Conservation (phyloP, 2,797 vertebrate species). For the Heteromormyrus szaboi region DNA sequence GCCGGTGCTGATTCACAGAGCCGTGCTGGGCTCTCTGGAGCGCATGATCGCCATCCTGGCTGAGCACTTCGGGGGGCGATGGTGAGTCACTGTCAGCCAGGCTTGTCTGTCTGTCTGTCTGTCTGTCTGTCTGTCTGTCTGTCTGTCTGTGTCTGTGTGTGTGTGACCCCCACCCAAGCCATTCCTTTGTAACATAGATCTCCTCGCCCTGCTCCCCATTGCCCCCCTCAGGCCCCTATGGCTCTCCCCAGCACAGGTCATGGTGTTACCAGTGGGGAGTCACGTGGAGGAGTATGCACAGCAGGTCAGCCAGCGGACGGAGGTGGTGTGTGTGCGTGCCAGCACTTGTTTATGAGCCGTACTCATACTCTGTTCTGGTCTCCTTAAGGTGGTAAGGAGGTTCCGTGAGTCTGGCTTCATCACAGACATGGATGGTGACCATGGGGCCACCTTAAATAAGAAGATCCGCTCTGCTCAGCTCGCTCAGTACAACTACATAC, state of each 20-base stretch:
- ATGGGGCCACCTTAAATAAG: conserved; percentile 70
- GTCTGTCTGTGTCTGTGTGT: too few relatives aligned
- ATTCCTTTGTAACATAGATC: not conserved
- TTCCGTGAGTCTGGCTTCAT: conserved; percentile 68
- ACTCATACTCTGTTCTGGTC: not conserved
- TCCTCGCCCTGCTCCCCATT: not conserved
- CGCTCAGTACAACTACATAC: conserved; percentile 85
- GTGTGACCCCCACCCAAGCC: not conserved
- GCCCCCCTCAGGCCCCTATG: conserved; percentile 73
- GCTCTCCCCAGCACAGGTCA: conserved; percentile 80
- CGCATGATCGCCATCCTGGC: conserved; percentile 83
- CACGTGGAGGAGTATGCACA: conserved; percentile 65
- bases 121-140: not conserved
- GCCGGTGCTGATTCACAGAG: conserved; percentile 86
- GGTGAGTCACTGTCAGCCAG: conserved; percentile 55
- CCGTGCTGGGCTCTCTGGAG: conserved; percentile 83
- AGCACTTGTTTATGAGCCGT: not conserved
- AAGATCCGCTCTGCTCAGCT: conserved; percentile 82
- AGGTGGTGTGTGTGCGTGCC: not conserved
- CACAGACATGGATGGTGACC: conserved; percentile 62
- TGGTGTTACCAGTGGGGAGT: conserved; percentile 74
- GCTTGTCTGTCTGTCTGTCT: not conserved
- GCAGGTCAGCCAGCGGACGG: conserved; percentile 60
- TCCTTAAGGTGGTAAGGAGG: conserved; percentile 65
- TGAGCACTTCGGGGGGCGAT: conserved; percentile 80